phyloP scores from a whole-genome alignment of 2,113 vertebrate species.

The Zapornia atra region DNA sequence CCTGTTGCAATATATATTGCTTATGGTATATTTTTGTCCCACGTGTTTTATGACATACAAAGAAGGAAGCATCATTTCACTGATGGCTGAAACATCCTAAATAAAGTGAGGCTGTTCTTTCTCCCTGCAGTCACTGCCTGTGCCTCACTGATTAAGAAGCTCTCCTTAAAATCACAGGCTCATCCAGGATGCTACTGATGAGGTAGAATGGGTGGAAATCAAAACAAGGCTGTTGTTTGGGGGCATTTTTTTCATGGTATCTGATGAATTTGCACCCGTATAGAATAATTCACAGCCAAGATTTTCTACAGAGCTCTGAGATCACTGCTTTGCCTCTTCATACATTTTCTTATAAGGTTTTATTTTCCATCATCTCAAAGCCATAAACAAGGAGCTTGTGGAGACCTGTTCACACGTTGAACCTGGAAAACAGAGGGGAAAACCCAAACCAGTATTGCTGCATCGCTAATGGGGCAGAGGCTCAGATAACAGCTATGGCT shows the following conservation, averaged over 20 bases:
- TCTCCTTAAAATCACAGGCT: neutral
- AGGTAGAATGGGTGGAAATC: conserved; percentile 1
- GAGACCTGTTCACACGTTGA: conserved; percentile 36
- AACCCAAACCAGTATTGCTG: conserved; percentile 52
- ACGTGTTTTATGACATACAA: neutral
- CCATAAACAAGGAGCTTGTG: conserved; percentile 32
- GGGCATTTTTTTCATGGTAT: neutral
- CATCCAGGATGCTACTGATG: neutral
- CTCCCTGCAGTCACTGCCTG: neutral
- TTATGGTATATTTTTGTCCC: neutral
- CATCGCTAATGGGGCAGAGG: neutral
- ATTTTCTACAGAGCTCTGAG: neutral
- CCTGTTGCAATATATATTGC: neutral
- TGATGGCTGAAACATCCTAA: neutral
- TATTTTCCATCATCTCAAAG: neutral
- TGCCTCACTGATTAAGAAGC: neutral
- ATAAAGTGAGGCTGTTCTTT: neutral
- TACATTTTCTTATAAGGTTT: neutral
- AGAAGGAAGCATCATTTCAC: neutral
- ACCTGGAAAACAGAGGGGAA: conserved; percentile 32
- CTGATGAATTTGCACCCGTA: neutral
- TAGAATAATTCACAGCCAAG: neutral
- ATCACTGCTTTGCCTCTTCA: neutral
- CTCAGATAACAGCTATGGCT: conserved; percentile 27
- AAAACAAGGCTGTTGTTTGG: neutral